phyloP scores from a whole-genome alignment of 2,797 vertebrate species.

The Simalia tracyae region DNA sequence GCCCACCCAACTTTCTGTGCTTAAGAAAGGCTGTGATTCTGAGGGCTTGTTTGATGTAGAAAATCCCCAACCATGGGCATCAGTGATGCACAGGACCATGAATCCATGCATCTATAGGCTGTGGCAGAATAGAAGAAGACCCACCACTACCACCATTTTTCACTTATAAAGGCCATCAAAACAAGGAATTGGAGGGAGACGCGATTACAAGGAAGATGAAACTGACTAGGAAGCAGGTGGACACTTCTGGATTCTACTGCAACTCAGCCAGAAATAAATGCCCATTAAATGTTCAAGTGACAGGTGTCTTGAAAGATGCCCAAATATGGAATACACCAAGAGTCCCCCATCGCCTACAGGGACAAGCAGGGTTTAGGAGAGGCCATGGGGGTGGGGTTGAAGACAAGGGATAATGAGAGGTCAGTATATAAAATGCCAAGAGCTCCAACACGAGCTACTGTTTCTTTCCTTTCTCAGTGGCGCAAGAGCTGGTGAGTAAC shows the following conservation, averaged over 20 bases:
- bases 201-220: not conserved
- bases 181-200: not conserved
- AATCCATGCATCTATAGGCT: too few relatives aligned
- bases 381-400: not conserved
- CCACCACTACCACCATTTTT: not conserved
- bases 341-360: not conserved
- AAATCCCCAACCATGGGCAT: not conserved
- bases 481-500: not conserved
- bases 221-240: not conserved
- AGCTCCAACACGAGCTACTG: not conserved
- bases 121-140: too few relatives aligned
- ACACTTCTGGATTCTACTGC: not conserved
- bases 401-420: not conserved
- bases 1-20: too few relatives aligned
- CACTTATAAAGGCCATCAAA: not conserved
- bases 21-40: too few relatives aligned
- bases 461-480: not conserved
- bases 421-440: not conserved
- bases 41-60: not conserved
- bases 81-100: not conserved
- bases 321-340: not conserved
- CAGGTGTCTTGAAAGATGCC: not conserved
- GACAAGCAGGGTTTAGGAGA: not conserved
- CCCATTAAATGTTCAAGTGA: conserved; percentile 7
- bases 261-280: not conserved